Evolutionary conservation across 1,140 invertebrate genomes (phyloP), one percentile per base, ranked within the genome.

Genomic region (Nasonia longicornis): DNA sequence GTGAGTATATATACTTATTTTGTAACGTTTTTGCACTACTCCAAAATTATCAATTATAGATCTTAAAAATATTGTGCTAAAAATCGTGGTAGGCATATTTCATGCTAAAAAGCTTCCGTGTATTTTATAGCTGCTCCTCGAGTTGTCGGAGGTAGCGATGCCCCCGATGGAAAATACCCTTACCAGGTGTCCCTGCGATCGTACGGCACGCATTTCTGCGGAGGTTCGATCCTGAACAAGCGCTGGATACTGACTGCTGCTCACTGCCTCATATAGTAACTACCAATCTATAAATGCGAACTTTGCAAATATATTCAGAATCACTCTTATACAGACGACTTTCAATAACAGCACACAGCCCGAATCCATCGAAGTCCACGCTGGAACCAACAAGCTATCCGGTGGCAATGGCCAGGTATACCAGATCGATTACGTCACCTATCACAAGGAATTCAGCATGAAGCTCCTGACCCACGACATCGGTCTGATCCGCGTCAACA

Each of bases 171-270:
- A 1, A 86, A 88, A 74, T 91, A 90, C 79, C 91, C 91, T 0
- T 88, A 91, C 80, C 91, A 92, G 85, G 86, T 91, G 7, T 91
- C 91, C 10, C 77, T 92, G 29, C 83, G 88, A 22, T 16, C 31
- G 0, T 80, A 82, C 16, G 91, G 91, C 4, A 86, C 87, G 3
- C 91, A 91, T 75, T 87, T 86, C 63, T 93, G 92, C 80, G 92
- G 92, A 1, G 92, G 92, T 10, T 92, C 92, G 2, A 90, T 93
- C 7, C 86, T 93, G 26, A 89, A 89, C 20, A 79, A 82, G 4
- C 86, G 88, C 80, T 92, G 87, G 86, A 88, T 93, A 16, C 82
- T 93, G 7, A 93, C 92, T 1, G 92, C 92, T 12, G 92, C 92
- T 14, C 93, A 93, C 82, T 93, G 92, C 70, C 26, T 86, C 35